Conservation (phyloP, 1,140 invertebrate genomes). For the Nasonia giraulti region DNA sequence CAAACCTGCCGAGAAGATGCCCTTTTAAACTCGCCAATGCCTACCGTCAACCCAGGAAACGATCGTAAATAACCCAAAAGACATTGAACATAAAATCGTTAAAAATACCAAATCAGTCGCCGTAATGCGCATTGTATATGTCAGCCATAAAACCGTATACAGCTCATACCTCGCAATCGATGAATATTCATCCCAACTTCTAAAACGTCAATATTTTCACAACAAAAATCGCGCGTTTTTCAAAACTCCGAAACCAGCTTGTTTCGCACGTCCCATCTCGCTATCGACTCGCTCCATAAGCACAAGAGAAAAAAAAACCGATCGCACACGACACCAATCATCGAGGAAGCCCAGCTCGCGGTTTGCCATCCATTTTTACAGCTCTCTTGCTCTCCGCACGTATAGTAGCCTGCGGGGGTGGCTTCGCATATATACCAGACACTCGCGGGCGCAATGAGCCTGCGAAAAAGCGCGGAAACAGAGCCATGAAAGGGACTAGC, state of each 20-base stretch:
- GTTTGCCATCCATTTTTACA: constrained; percentile 53
- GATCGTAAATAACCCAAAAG: background rate
- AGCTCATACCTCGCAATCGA: too few relatives aligned
- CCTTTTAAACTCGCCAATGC: background rate
- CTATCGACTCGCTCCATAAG: too few relatives aligned
- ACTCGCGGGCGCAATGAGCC: constrained; percentile 6
- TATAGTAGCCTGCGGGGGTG: background rate
- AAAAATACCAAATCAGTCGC: background rate
- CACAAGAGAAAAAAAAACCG: too few relatives aligned
- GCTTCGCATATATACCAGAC: background rate
- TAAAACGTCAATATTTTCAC: too few relatives aligned
- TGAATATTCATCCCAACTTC: too few relatives aligned
- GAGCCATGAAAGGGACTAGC: constrained; percentile 9
- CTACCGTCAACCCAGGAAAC: background rate
- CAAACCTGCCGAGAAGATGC: background rate
- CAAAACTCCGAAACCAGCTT: too few relatives aligned
- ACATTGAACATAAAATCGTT: background rate
- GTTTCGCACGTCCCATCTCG: too few relatives aligned
- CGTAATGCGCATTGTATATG: background rate
- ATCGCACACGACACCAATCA: background rate
- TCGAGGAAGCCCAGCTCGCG: constrained; percentile 34
- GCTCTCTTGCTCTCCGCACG: background rate
- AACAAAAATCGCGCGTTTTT: too few relatives aligned
- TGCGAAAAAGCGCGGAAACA: constrained; percentile 17
- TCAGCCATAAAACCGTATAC: background rate